Conservation (phyloP, 2,797 vertebrate genomes). For the Tiaroga cobitis region DNA sequence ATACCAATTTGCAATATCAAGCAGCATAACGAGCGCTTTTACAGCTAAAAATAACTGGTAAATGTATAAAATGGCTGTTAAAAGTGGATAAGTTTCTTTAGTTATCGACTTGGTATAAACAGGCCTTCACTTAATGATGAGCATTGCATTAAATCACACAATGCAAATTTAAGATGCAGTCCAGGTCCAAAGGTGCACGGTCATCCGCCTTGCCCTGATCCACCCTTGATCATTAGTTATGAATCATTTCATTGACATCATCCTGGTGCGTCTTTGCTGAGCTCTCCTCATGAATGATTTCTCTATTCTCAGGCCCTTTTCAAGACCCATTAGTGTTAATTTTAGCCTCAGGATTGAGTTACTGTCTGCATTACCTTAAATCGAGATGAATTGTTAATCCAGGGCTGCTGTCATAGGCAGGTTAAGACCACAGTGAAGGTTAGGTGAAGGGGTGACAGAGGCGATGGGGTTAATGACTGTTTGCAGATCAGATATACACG, state of each 20-base stretch:
- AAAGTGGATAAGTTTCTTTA: not conserved
- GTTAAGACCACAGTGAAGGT: constrained; percentile 56
- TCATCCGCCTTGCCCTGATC: not conserved
- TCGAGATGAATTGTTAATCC: constrained; percentile 56
- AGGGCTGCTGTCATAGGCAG: constrained; percentile 44
- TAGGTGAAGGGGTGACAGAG: constrained; percentile 57
- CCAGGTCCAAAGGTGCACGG: not conserved
- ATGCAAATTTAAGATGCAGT: not conserved
- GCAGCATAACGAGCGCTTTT: not conserved
- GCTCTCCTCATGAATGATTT: constrained; percentile 52
- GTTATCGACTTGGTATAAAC: not conserved
- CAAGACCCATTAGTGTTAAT: constrained; percentile 45
- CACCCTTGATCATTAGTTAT: constrained; percentile 51
- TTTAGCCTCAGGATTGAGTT: constrained; percentile 37
- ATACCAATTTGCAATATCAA: not conserved
- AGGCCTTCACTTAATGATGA: not conserved
- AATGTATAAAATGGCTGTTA: not conserved
- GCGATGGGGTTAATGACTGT: constrained; percentile 54
- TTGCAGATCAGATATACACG: constrained; percentile 53
- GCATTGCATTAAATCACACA: not conserved
- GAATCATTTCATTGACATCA: constrained; percentile 41
- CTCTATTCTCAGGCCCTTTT: constrained; percentile 44
- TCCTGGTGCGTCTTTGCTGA: constrained; percentile 19
- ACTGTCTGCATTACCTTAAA: constrained; percentile 40
- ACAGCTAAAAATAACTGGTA: not conserved